Conservation (phyloP, 1,140 invertebrate species). For the Macrostomum lignano region DNA sequence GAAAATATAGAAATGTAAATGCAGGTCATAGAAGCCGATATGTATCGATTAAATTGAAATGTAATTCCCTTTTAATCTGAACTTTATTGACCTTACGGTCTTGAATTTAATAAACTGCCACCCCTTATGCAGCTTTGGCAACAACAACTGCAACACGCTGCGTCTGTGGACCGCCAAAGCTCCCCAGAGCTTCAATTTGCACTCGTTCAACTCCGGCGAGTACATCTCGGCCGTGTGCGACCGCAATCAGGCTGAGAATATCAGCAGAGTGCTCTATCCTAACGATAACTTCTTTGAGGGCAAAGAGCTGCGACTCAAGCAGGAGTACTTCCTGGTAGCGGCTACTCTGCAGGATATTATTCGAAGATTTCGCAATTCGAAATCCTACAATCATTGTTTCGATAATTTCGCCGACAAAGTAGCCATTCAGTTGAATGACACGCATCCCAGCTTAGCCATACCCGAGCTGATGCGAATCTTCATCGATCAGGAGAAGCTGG, state of each 20-base stretch:
- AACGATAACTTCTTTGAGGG: slow-evolving; percentile 85
- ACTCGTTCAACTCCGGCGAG: slow-evolving; percentile 17
- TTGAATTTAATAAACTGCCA: neutral
- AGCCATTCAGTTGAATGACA: slow-evolving; percentile 92
- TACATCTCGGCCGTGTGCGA: slow-evolving; percentile 62
- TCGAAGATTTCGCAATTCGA: slow-evolving; percentile 63
- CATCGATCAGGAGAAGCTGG: slow-evolving; percentile 61
- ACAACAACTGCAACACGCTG: slow-evolving; percentile 89
- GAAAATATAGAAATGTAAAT: too few species aligned
- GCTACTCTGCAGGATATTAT: slow-evolving; percentile 87
- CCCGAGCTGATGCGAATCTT: slow-evolving; percentile 85
- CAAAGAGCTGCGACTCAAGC: slow-evolving; percentile 80
- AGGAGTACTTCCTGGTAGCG: slow-evolving; percentile 96
- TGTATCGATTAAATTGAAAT: too few species aligned
- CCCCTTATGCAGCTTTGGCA: slow-evolving; percentile 31
- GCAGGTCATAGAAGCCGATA: too few species aligned
- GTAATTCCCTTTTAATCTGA: too few species aligned
- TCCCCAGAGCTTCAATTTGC: slow-evolving; percentile 73
- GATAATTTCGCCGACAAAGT: slow-evolving; percentile 71
- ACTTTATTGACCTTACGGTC: too few species aligned
- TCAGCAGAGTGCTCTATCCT: slow-evolving; percentile 79
- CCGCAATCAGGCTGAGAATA: slow-evolving; percentile 84
- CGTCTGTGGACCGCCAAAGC: slow-evolving; percentile 93
- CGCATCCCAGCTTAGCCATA: slow-evolving; percentile 86
- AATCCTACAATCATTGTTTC: slow-evolving; percentile 61